A percentile compares a stretch with the other conserved stretches of the same genome.
Evolutionary conservation across 2,797 vertebrate genomes (phyloP).

Genomic region (Luscinia megarhynchos): DNA sequence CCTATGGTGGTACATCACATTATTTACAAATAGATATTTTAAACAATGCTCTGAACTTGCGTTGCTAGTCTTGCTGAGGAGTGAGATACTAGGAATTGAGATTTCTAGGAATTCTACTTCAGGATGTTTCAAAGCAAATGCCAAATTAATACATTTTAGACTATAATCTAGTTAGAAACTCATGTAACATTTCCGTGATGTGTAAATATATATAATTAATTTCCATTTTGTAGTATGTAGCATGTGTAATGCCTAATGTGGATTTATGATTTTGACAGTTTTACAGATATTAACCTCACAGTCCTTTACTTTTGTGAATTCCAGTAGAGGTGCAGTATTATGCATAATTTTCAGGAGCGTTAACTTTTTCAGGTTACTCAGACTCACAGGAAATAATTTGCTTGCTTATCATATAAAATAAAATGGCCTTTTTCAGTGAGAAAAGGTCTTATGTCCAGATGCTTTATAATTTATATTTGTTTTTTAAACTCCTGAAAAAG

Average conservation of each 20-base stretch:
- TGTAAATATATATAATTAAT: background rate
- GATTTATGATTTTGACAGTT: background rate
- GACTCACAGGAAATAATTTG: background rate
- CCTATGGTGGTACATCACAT: background rate
- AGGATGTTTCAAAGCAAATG: background rate
- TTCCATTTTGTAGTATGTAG: background rate
- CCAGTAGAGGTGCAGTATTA: background rate
- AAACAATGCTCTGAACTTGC: conserved; percentile 52
- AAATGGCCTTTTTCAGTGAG: background rate
- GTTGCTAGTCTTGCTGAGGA: background rate
- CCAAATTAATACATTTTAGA: background rate
- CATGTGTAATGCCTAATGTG: background rate
- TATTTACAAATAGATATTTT: conserved; percentile 59
- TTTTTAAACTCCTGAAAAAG: conserved; percentile 6
- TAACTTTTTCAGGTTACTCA: background rate
- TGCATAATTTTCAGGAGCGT: background rate
- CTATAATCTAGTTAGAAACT: background rate
- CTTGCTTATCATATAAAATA: background rate
- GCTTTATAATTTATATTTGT: background rate
- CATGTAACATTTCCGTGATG: background rate
- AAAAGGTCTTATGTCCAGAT: conserved; percentile 40
- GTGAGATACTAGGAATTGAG: too few species aligned
- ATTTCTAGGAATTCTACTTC: background rate
- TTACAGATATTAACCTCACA: background rate
- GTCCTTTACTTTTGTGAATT: background rate